Conservation (phyloP, 1,140 invertebrate species). For the Chlorops oryzae region DNA sequence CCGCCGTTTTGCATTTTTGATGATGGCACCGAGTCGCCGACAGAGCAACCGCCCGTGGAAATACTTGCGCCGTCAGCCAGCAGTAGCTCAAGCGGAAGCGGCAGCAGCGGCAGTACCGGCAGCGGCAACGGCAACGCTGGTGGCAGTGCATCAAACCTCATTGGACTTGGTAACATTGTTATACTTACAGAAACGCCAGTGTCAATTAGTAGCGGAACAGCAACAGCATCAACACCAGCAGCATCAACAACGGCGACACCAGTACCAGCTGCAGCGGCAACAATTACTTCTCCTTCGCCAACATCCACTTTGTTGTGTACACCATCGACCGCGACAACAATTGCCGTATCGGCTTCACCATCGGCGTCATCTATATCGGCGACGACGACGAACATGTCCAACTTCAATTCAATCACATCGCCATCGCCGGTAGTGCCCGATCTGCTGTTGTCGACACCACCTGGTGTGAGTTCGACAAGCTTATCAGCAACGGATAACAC, state of each 20-base stretch:
- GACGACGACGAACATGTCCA: constrained; percentile 38
- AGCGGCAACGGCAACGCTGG: not conserved
- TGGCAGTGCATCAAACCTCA: no score
- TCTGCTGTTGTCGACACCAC: constrained; percentile 37
- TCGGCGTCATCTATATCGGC: constrained; percentile 37
- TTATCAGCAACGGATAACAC: constrained; percentile 3
- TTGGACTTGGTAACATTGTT: constrained; percentile 19
- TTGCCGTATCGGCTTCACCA: constrained; percentile 6
- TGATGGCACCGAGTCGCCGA: constrained; percentile 37
- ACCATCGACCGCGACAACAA: not conserved
- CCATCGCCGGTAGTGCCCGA: constrained; percentile 45
- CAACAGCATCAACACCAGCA: not conserved
- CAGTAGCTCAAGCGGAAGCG: constrained; percentile 1
- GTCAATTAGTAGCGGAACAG: not conserved
- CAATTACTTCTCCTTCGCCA: constrained; percentile 44
- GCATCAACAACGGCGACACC: constrained; percentile 27
- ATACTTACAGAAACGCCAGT: constrained; percentile 33
- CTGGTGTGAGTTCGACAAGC: constrained; percentile 33
- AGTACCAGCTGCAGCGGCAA: constrained; percentile 36
- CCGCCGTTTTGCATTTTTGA: constrained; percentile 45
- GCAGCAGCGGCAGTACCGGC: not conserved
- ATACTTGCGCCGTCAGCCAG: constrained; percentile 6
- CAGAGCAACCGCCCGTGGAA: constrained; percentile 20
- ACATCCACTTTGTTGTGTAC: no score
- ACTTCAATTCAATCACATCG: constrained; percentile 44